phyloP scores from a whole-genome alignment of 2,888 invertebrate species.

The Uropetala carovei region DNA sequence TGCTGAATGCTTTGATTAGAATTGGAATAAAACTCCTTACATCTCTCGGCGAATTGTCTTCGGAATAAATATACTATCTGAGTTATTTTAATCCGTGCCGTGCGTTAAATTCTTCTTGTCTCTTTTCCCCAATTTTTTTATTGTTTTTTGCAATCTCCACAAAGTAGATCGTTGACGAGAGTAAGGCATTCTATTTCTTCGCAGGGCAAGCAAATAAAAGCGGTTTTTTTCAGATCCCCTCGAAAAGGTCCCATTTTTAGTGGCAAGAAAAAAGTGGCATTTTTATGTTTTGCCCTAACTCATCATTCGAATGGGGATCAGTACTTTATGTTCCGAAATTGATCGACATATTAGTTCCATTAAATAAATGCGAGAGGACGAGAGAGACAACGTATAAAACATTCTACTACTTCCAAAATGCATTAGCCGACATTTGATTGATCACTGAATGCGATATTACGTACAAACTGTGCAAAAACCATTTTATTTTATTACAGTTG shows the following conservation, averaged over 20 bases:
- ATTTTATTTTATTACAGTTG: too few species aligned
- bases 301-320: too few species aligned
- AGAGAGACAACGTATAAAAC: neutral
- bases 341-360: constrained; percentile 34
- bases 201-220: neutral
- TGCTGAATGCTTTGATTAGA: neutral
- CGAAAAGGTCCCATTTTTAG: neutral
- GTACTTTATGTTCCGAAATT: neutral
- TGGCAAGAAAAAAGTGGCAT: neutral
- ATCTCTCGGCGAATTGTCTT: neutral
- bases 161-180: neutral
- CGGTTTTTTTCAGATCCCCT: neutral
- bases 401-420: neutral
- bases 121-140: too few species aligned
- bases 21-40: neutral
- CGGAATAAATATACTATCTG: neutral
- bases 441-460: too few species aligned
- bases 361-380: neutral
- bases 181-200: neutral
- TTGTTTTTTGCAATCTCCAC: too few species aligned
- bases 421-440: too few species aligned
- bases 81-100: neutral
- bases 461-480: too few species aligned
- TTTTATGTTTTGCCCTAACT: neutral
- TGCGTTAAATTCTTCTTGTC: neutral